Percentiles rank a stretch among this genome's conserved stretches.
Conservation (phyloP, 2,797 vertebrate genomes). For the Microctenopoma lineatum region DNA sequence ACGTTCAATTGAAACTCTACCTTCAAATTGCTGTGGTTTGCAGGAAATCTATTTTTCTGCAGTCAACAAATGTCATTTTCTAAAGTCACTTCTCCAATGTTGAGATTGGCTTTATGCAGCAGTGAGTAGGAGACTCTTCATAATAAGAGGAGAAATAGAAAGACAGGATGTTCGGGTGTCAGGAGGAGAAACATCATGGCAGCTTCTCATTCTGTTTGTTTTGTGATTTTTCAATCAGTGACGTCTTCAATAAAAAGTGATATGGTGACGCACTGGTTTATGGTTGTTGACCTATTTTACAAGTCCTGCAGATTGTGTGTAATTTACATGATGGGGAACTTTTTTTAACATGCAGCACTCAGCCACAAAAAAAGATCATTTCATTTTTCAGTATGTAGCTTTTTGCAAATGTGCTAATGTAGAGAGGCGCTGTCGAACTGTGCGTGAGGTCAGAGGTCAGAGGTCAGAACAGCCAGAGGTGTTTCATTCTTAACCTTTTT, state of each 20-base stretch:
- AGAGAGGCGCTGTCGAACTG: no score
- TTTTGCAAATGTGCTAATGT: no score
- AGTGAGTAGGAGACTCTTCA: slow-evolving; percentile 21
- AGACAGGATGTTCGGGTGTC: slow-evolving; percentile 19
- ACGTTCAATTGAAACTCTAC: background rate
- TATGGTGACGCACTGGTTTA: slow-evolving; percentile 32
- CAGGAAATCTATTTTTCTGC: slow-evolving; percentile 20
- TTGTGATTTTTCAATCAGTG: slow-evolving; percentile 41
- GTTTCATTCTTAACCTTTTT: no score
- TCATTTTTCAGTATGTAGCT: background rate
- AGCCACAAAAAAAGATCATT: background rate
- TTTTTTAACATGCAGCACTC: background rate
- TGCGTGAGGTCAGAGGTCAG: no score
- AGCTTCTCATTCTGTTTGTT: slow-evolving; percentile 33
- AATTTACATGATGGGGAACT: background rate
- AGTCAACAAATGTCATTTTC: slow-evolving; percentile 10
- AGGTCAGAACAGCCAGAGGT: no score
- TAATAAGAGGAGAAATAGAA: slow-evolving; percentile 24
- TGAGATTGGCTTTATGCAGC: background rate
- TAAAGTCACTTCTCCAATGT: background rate
- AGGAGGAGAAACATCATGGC: background rate
- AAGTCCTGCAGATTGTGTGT: background rate
- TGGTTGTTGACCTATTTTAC: slow-evolving; percentile 57
- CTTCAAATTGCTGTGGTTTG: slow-evolving; percentile 8
- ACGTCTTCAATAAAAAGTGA: slow-evolving; percentile 46